A percentile compares a stretch with the other conserved stretches of the same genome.
Conservation (phyloP, 2,113 vertebrate species). For the Oreotrochilus melanogaster region DNA sequence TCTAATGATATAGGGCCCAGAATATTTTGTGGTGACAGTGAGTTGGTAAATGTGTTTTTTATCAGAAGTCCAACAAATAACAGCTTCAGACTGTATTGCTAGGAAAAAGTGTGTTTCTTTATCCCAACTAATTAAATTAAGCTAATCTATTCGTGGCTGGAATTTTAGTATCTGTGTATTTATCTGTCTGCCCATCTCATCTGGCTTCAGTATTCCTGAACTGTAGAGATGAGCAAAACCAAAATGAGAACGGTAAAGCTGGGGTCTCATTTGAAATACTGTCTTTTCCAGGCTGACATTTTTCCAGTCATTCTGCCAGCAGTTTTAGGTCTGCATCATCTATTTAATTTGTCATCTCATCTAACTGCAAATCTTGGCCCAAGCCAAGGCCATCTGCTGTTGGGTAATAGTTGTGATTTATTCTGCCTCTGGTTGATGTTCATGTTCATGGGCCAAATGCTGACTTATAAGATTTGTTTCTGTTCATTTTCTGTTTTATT, state of each 20-base stretch:
- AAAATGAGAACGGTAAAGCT: neutral
- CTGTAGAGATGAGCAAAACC: conserved; percentile 30
- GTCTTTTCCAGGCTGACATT: conserved; percentile 56
- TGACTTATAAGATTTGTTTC: conserved; percentile 55
- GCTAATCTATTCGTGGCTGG: neutral
- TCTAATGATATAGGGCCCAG: neutral
- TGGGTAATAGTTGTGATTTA: conserved; percentile 61
- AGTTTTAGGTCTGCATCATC: conserved; percentile 46
- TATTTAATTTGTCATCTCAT: conserved; percentile 50
- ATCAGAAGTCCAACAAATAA: neutral
- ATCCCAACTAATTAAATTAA: neutral
- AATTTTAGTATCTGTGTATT: neutral
- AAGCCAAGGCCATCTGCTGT: conserved; percentile 52
- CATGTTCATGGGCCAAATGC: conserved; percentile 43
- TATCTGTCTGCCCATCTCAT: neutral
- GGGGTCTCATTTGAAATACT: conserved; percentile 23
- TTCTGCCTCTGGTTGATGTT: conserved; percentile 42
- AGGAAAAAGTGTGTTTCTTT: neutral
- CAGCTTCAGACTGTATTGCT: neutral
- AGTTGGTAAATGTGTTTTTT: neutral
- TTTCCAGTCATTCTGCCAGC: conserved; percentile 53
- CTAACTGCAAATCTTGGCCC: conserved; percentile 46
- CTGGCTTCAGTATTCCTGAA: neutral
- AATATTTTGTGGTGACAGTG: neutral
- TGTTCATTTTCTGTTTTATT: conserved; percentile 47